Conservation (phyloP, 1,140 invertebrate genomes). For the Tribolium castaneum region DNA sequence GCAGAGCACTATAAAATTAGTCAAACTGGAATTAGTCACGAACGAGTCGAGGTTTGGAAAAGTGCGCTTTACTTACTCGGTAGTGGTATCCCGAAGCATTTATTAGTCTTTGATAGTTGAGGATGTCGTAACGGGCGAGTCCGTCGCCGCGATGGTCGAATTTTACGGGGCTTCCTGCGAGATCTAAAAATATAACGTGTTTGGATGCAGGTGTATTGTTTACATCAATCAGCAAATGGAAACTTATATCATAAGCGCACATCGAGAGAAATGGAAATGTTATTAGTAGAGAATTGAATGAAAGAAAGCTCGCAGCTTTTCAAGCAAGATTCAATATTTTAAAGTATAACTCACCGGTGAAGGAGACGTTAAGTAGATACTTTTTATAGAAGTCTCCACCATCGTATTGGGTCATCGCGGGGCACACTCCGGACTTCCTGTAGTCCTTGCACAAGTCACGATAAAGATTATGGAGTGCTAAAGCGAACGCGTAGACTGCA, state of each 20-base stretch:
- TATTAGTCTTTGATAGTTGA: slow-evolving; percentile 69
- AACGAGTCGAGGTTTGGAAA: background rate
- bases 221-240: slow-evolving; percentile 1
- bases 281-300: background rate
- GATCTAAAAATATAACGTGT: slow-evolving; percentile 64
- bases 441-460: slow-evolving; percentile 67
- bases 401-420: slow-evolving; percentile 76
- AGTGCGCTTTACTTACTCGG: slow-evolving; percentile 64
- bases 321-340: background rate
- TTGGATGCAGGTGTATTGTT: background rate
- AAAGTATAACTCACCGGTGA: slow-evolving; percentile 68
- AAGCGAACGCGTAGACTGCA: slow-evolving; percentile 87
- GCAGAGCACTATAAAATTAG: background rate
- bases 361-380: slow-evolving; percentile 77
- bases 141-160: slow-evolving; percentile 77
- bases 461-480: slow-evolving; percentile 77
- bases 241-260: background rate
- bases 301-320: background rate
- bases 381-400: slow-evolving; percentile 75
- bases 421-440: slow-evolving; percentile 68
- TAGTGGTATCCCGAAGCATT: slow-evolving; percentile 72
- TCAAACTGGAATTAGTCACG: slow-evolving; percentile 17
- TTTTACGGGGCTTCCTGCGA: slow-evolving; percentile 73
- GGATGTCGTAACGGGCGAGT: slow-evolving; percentile 73
- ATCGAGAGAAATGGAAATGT: background rate